Conservation (phyloP, 2,888 invertebrate species). For the Lagria hirta region DNA sequence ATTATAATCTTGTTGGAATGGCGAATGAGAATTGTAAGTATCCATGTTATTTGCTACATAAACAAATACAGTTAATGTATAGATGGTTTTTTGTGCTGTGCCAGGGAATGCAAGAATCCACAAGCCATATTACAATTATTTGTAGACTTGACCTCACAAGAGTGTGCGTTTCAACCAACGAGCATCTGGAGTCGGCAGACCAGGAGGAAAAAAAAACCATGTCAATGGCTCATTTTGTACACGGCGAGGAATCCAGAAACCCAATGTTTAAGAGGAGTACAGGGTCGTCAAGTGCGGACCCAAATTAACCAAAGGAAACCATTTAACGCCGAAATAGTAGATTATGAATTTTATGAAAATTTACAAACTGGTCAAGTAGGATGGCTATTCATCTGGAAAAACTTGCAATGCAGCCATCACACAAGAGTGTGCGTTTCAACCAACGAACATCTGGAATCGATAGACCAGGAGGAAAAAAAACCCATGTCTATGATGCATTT, state of each 20-base stretch:
- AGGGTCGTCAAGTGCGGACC: constrained; percentile 17
- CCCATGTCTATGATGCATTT: too few species aligned
- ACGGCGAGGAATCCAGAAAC: constrained; percentile 16
- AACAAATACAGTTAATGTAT: constrained; percentile 15
- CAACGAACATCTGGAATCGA: too few species aligned
- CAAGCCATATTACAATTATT: constrained; percentile 20
- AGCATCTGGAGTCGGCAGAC: constrained; percentile 17
- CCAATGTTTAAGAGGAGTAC: constrained; percentile 17
- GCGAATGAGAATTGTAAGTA: constrained; percentile 6
- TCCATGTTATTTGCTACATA: constrained; percentile 14
- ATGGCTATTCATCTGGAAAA: constrained; percentile 21
- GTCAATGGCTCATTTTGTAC: constrained; percentile 15
- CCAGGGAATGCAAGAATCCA: constrained; percentile 11
- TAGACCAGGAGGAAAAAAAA: too few species aligned
- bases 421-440: too few species aligned
- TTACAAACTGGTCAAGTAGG: constrained; percentile 19
- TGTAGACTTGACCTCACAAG: constrained; percentile 17
- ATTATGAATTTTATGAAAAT: constrained; percentile 19
- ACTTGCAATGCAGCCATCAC: constrained; percentile 20
- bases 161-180: constrained; percentile 14
- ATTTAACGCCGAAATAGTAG: constrained; percentile 19
- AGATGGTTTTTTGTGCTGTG: constrained; percentile 21
- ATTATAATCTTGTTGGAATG: constrained; percentile 7
- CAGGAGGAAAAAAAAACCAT: constrained; percentile 17
- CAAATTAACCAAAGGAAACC: constrained; percentile 19